Base-by-base conservation (phyloP, 2,888 invertebrate species). In the Chrysopilus asiliformis region DNA sequence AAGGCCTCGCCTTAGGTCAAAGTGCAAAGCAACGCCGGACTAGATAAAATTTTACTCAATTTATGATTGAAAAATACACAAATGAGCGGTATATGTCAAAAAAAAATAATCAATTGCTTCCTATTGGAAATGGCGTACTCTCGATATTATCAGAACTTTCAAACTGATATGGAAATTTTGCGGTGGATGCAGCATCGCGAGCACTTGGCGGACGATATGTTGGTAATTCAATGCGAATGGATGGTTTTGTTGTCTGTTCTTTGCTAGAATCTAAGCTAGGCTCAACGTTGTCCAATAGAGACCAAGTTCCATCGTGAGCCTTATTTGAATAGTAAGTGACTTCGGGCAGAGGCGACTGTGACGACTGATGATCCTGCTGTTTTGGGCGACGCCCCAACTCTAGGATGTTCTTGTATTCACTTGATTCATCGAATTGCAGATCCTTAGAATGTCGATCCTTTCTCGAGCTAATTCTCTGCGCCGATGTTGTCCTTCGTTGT, bases 181-280 rank as follows among this genome's bases (percentile, higher is more conserved):
- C 7, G 7, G 10, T 10, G 10, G 22, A 22, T 22, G n/a, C n/a
- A n/a, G n/a, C n/a, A n/a, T n/a, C n/a, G n/a, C n/a, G n/a, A n/a
- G n/a, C n/a, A n/a, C n/a, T 44, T 4, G 55, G 51, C 14, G 74
- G 73, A 18, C 66, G 53, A 49, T 70, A 74, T 2, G 74, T 74
- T 9, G 74, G 74, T 43, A 74, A 51, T 45, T 73, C 70, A n/a
- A 74, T 70, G 28, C 69, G 59, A 5, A 72, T 51, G 8, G 57
- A 42, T 4, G 53, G 46, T 3, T 57, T 52, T 38, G 54, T 51
- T 3, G 49, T 37, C 40, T 54, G 34, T 12, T 53, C 42, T 34
- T 58, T 60, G 5, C 57, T 57, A 32, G 33, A 19, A 22, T 22
- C 7, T 22, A 8, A 8, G n/a, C n/a, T n/a, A n/a, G n/a, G n/a